Base-by-base conservation (phyloP, 2,888 invertebrate genomes). In the Andrena chrysosceles region DNA sequence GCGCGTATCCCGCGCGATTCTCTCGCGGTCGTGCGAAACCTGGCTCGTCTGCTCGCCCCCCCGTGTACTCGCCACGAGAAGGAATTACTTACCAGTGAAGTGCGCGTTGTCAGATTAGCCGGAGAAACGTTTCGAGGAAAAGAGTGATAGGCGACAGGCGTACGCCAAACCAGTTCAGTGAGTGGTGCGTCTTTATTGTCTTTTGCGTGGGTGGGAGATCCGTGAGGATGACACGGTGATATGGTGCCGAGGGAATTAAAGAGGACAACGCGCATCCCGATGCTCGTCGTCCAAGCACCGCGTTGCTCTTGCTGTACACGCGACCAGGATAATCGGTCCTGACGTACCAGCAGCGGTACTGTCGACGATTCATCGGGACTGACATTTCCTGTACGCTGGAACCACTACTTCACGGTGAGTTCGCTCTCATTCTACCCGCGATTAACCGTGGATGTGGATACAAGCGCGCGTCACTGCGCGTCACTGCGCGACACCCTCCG, bases 391-490 rank as follows among this genome's bases (percentile, higher is more conserved):
- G 83, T 85, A 66, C 86, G 81, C 80, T 89, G 92, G 90, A 92
- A 91, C 92, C 92, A 92, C 93, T 93, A 92, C 93, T 92, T 87
- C 80, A 88, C 88, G 92, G 92, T 92, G 91, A 92, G 92, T 92
- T 85, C 60, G 66, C 67, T 80, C 62, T 56, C 74, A 66, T 66
- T 59, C 54, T 54, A 33, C 7, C 16, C 42, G 23, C 68, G 60
- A 52, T 63, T 48, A 49, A 62, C 49, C 52, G 35, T 8, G 23
- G 10, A 23, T 23, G 56, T 26, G 20, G 23, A 26, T 13, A 23
- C 52, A 20, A 52, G 2, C 52, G 20, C 20, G 20, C 52, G 52
- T 20, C 42, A 42, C 42, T 13, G 52, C 52, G 7, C 52, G 52
- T 20, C n/a, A 52, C n/a, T 1, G 52, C 52, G 42, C 42, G 42